Percentiles rank a stretch among this genome's conserved stretches.
Conservation (phyloP, 2,888 invertebrate species). For the Drosophila differens region DNA sequence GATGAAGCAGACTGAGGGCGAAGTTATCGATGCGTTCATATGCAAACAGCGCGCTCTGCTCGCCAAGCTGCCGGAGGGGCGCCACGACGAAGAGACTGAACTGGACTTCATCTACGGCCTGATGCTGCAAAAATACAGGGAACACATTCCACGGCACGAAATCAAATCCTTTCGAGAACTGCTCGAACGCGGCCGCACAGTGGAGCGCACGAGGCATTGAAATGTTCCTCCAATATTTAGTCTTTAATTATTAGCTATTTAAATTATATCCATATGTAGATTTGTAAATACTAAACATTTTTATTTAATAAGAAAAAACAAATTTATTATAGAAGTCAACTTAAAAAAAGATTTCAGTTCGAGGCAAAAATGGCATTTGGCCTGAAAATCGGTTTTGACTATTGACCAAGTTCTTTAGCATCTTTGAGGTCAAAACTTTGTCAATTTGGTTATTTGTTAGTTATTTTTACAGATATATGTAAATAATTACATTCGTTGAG, state of each 20-base stretch:
- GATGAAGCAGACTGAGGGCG: slow-evolving; percentile 55
- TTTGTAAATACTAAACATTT: not conserved
- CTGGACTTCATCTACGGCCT: slow-evolving; percentile 82
- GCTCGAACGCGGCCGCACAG: slow-evolving; percentile 77
- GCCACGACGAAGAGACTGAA: slow-evolving; percentile 82
- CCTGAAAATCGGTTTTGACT: not conserved
- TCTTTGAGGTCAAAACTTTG: not conserved
- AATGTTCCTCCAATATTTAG: not conserved
- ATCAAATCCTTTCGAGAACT: slow-evolving; percentile 78
- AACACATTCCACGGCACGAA: slow-evolving; percentile 79
- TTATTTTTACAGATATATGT: not conserved
- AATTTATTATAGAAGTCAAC: not conserved
- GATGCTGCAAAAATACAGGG: slow-evolving; percentile 74
- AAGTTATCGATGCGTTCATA: slow-evolving; percentile 78
- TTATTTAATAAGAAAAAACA: not conserved
- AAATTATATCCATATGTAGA: not conserved
- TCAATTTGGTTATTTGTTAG: not conserved
- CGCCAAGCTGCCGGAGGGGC: slow-evolving; percentile 81
- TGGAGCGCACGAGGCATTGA: slow-evolving; percentile 69
- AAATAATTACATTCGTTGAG: not conserved
- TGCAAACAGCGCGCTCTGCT: slow-evolving; percentile 82
- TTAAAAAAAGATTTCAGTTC: not conserved
- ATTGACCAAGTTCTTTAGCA: not conserved
- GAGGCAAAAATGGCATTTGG: not conserved
- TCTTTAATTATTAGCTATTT: not conserved